These are phyloP conservation scores for Phorcus lineatus DNA, from an alignment of 2,888 invertebrate species.

Conservation along the genomic window DNA sequence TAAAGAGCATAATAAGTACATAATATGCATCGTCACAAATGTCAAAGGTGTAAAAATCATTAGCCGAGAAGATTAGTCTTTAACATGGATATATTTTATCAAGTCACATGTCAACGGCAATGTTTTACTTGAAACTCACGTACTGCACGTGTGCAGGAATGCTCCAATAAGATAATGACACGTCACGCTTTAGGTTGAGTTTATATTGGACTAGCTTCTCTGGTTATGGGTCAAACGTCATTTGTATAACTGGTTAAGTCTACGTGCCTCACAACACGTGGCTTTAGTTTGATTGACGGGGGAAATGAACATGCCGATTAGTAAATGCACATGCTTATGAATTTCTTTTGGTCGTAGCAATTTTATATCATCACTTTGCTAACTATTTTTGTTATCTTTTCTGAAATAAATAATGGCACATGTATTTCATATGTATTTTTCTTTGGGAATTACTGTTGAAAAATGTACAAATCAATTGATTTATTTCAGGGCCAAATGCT, in stretches of 20 bases:
- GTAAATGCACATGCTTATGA: too few species aligned
- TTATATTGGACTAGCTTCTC: background rate
- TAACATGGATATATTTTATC: background rate
- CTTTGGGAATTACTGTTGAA: too few species aligned
- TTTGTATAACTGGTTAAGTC: background rate
- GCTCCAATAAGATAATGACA: background rate
- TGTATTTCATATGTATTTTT: too few species aligned
- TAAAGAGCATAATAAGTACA: background rate
- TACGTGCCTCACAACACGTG: background rate
- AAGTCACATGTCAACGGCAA: background rate
- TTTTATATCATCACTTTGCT: too few species aligned
- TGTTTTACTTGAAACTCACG: background rate
- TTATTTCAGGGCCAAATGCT: too few species aligned
- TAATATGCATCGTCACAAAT: background rate
- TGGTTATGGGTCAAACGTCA: background rate
- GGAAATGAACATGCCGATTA: background rate
- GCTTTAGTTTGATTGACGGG: background rate
- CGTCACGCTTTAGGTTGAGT: background rate
- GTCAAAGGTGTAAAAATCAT: background rate
- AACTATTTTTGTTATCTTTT: too few species aligned
- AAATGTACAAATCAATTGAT: too few species aligned
- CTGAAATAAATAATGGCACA: too few species aligned
- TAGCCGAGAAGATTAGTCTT: background rate
- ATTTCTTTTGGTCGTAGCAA: too few species aligned
- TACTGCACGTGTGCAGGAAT: background rate